Evolutionary conservation across 2,113 vertebrate species (phyloP), one percentile per base, ranked within the genome.

Genomic region (Aptenodytes patagonicus): DNA sequence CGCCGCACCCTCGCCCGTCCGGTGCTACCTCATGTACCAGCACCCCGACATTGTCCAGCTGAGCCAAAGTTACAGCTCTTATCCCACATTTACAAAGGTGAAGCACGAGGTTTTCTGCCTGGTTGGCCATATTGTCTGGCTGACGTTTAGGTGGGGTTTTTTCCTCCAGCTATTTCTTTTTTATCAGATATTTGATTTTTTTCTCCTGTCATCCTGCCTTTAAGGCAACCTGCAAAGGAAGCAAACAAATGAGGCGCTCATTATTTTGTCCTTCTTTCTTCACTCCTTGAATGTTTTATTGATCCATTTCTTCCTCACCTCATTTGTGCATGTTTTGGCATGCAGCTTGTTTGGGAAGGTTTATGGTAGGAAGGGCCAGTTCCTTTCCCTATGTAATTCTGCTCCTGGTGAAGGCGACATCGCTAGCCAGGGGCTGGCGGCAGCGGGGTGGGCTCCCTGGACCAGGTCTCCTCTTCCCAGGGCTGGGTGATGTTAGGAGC

Each of bases 381-480:
- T 60, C 46, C 16, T 29, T 38, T 60, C 64, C 76, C 2, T 1
- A 1, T 13, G 76, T 12, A 13, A 18, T 24, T 60, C 21, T 32
- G 62, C 69, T 55, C 11, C 60, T 13, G 32, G 32, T 16, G 52
- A 78, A 51, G 42, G 21, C 2, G 11, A 10, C 1, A 6, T 42
- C 2, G 0, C 13, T 7, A 36, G 49, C 40, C 2, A 0, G 47
- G 38, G 34, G 38, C 52, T 49, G 55, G 42, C 0, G 1, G 49
- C 2, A 0, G 31, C 20, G 16, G 34, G 21, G 18, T 31, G 79
- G 24, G 38, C 11, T 40, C n/a, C 61, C 25, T 8, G 76, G 11
- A 21, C 69, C 28, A 13, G 18, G 19, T 4, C 20, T 64, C 13
- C 62, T 61, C 29, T 46, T 40, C 60, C 40, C n/a, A 31, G 38